Conservation (phyloP, 1,140 invertebrate species). For the Phymorhynchus buccinoides region DNA sequence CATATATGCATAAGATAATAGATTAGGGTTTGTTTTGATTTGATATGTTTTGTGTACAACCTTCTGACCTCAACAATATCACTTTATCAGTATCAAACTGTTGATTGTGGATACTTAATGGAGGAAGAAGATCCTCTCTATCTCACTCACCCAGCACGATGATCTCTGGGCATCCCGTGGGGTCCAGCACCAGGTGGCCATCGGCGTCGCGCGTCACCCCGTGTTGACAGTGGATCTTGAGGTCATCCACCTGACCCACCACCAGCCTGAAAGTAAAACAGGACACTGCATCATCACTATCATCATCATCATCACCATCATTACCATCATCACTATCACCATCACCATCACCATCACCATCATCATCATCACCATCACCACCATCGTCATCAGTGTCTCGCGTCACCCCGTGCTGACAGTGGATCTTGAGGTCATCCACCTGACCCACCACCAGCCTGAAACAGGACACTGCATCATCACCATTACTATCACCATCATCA, state of each 20-base stretch:
- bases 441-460: constrained; percentile 63
- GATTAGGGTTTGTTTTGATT: too few relatives aligned
- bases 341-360: background rate
- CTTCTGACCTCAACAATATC: too few relatives aligned
- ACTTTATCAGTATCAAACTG: too few relatives aligned
- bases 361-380: too few relatives aligned
- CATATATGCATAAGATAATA: too few relatives aligned
- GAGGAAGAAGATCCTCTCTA: too few relatives aligned
- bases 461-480: too few relatives aligned
- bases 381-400: background rate
- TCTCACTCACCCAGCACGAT: constrained; percentile 58
- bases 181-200: constrained; percentile 45
- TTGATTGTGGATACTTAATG: too few relatives aligned
- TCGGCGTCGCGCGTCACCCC: constrained; percentile 41
- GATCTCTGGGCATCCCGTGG: constrained; percentile 59
- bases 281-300: too few relatives aligned
- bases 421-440: constrained; percentile 61
- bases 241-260: constrained; percentile 63
- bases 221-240: constrained; percentile 60
- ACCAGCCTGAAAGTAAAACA: constrained; percentile 52
- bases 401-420: constrained; percentile 59
- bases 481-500: too few relatives aligned
- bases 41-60: too few relatives aligned
- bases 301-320: background rate
- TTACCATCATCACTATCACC: background rate